These are phyloP conservation scores for Drosophila borborema DNA, from an alignment of 2,888 invertebrate genomes.

Conservation along the genomic window DNA sequence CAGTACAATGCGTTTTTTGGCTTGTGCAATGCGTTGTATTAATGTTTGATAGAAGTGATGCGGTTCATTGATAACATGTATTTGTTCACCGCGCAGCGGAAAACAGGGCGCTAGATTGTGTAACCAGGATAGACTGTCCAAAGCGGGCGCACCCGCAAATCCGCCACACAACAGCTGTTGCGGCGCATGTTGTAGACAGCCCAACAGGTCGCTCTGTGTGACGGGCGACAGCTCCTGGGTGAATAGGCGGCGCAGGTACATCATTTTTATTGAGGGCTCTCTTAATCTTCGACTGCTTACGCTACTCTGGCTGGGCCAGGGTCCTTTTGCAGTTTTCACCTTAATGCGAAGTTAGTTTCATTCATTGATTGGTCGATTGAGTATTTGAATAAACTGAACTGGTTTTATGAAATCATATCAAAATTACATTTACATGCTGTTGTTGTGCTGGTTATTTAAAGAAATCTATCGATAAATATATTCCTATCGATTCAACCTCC, in stretches of 20 bases:
- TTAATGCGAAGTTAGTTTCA: conserved; percentile 35
- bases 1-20: conserved; percentile 90
- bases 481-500: conserved; percentile 12
- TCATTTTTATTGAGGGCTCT: conserved; percentile 41
- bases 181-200: conserved; percentile 72
- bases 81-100: conserved; percentile 88
- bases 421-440: conserved; percentile 40
- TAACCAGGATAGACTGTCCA: conserved; percentile 88
- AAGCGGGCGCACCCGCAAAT: conserved; percentile 78
- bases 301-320: conserved; percentile 13
- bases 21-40: conserved; percentile 88
- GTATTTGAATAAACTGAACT: conserved; percentile 39
- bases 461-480: conserved; percentile 26
- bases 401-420: conserved; percentile 51
- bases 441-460: conserved; percentile 17
- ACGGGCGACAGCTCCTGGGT: conserved; percentile 80
- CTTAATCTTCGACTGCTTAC: conserved; percentile 8
- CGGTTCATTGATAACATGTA: conserved; percentile 91
- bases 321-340: conserved; percentile 18
- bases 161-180: conserved; percentile 61
- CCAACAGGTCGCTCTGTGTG: conserved; percentile 75
- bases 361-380: conserved; percentile 37
- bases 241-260: conserved; percentile 82
- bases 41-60: conserved; percentile 91
- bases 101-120: conserved; percentile 89